phyloP scores from a whole-genome alignment of 2,797 vertebrate species.

The Takifugu rubripes region DNA sequence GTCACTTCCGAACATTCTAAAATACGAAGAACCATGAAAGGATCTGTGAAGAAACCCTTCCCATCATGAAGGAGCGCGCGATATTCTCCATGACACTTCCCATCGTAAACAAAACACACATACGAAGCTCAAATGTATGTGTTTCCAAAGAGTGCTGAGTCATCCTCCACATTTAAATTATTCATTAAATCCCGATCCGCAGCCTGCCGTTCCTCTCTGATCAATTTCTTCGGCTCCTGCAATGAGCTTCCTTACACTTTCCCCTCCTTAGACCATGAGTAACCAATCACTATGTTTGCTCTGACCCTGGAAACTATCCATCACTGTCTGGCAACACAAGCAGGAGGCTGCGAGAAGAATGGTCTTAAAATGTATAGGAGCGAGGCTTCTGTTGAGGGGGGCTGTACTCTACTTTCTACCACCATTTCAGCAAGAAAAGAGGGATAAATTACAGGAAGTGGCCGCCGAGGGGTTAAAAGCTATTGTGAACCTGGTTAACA shows the following conservation, averaged over 20 bases:
- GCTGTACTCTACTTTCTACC: neutral
- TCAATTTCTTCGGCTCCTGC: slow-evolving; percentile 52
- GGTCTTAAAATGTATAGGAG: slow-evolving; percentile 19
- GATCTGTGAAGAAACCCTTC: too few relatives aligned
- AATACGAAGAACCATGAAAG: too few relatives aligned
- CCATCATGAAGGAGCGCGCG: slow-evolving; percentile 16
- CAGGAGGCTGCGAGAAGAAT: slow-evolving; percentile 19
- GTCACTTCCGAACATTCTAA: too few relatives aligned
- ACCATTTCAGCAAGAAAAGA: neutral
- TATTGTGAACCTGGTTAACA: slow-evolving; percentile 26
- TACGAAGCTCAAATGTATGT: slow-evolving; percentile 36
- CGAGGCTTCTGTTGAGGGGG: slow-evolving; percentile 3
- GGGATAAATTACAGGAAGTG: neutral
- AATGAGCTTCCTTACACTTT: slow-evolving; percentile 33
- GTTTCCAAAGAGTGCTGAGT: slow-evolving; percentile 53
- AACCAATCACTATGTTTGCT: slow-evolving; percentile 53
- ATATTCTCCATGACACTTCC: slow-evolving; percentile 6
- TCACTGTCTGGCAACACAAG: slow-evolving; percentile 39
- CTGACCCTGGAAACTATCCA: slow-evolving; percentile 48
- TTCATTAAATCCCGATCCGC: slow-evolving; percentile 61
- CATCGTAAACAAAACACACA: slow-evolving; percentile 37
- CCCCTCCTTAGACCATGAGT: slow-evolving; percentile 17
- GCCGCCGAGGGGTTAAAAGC: slow-evolving; percentile 1
- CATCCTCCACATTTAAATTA: slow-evolving; percentile 74
- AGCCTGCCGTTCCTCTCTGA: slow-evolving; percentile 38